phyloP scores from a whole-genome alignment of 2,113 vertebrate genomes.

The Leptobrachium ailaonicum region DNA sequence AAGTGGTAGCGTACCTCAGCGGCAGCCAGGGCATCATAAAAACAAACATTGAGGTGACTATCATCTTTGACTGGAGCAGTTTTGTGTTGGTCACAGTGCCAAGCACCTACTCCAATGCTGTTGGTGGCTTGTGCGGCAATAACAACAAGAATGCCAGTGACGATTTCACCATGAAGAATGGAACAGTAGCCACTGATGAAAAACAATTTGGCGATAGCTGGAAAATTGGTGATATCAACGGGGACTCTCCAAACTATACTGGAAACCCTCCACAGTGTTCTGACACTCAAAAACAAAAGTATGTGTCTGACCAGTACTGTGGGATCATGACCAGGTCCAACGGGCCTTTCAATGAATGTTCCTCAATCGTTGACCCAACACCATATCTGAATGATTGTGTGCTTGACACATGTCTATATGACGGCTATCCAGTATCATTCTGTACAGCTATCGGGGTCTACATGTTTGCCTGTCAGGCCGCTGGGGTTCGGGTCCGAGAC shows the following conservation, averaged over 20 bases:
- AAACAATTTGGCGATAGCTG: conserved; percentile 50
- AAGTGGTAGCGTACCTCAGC: background rate
- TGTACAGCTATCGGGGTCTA: conserved; percentile 15
- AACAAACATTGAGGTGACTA: conserved; percentile 38
- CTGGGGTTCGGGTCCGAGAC: conserved; percentile 1
- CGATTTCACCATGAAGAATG: conserved; percentile 64
- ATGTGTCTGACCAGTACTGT: conserved; percentile 54
- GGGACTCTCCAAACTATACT: conserved; percentile 48
- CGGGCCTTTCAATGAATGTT: conserved; percentile 63
- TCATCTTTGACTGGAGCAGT: conserved; percentile 51
- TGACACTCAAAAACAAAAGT: conserved; percentile 21
- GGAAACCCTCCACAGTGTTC: conserved; percentile 53
- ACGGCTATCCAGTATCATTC: conserved; percentile 46
- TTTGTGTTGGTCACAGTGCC: conserved; percentile 54
- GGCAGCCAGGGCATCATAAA: conserved; percentile 33
- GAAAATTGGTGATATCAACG: conserved; percentile 53
- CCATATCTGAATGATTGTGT: conserved; percentile 62
- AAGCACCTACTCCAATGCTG: conserved; percentile 52
- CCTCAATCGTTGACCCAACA: conserved; percentile 53
- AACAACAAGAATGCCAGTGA: conserved; percentile 61
- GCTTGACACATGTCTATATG: conserved; percentile 61
- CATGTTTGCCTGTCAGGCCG: conserved; percentile 28
- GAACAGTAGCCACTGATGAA: conserved; percentile 1
- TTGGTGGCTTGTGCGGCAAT: conserved; percentile 71
- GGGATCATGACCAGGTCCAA: conserved; percentile 50